Evolutionary conservation across 2,113 vertebrate genomes (phyloP).

Genomic region (Heterocephalus glaber): DNA sequence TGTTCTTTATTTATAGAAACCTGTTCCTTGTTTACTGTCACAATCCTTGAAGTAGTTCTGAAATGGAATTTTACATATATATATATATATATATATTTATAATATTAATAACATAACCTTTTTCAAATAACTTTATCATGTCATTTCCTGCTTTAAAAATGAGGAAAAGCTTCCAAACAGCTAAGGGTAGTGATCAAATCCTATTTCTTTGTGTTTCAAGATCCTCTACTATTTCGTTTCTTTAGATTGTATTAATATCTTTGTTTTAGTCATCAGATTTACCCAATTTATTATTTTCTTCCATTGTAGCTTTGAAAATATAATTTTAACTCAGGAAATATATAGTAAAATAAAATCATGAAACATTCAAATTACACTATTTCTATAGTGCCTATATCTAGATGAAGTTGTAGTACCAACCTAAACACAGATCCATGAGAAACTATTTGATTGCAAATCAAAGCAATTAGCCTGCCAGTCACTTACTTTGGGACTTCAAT

Average conservation of each 20-base stretch:
- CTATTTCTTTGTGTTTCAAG: neutral
- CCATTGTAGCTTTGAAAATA: neutral
- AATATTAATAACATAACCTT: neutral
- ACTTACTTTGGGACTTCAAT: neutral
- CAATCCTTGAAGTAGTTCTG: neutral
- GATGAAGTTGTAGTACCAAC: neutral
- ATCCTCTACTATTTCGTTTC: neutral
- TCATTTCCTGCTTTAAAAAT: neutral
- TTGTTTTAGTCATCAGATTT: neutral
- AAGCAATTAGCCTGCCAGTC: neutral
- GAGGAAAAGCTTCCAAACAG: neutral
- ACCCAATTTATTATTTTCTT: neutral
- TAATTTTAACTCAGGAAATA: neutral
- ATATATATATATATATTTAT: constrained; percentile 32
- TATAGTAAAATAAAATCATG: neutral
- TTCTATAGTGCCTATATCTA: neutral
- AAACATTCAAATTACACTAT: neutral
- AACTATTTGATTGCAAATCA: neutral
- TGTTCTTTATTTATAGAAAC: neutral
- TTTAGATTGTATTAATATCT: neutral
- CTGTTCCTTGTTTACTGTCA: neutral
- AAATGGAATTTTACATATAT: neutral
- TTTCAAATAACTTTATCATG: neutral
- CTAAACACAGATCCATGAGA: neutral
- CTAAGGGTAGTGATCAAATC: neutral